Evolutionary conservation across 2,113 vertebrate species (phyloP), one percentile per base, ranked within the genome.

Genomic region (Falcunculus frontatus): DNA sequence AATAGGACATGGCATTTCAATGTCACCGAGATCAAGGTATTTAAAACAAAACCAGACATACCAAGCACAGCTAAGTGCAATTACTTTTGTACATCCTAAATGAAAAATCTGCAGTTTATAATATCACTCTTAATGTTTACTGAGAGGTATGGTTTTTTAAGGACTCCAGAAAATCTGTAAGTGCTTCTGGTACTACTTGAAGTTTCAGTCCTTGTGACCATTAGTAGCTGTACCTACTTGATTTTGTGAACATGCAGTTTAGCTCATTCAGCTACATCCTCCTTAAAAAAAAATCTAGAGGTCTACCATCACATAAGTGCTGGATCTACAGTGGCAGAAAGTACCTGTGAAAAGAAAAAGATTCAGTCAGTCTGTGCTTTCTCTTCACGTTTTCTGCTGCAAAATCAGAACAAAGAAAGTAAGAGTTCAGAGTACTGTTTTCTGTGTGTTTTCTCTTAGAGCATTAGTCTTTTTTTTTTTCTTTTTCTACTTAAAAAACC

Each of bases 1-100:
- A 98, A 98, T 5, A 96, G 89, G 27, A 98, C 97, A 0, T 98
- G 98, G 98, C 98, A 94, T 78, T 98, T 98, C 62, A 92, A 98
- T 19, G 83, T 97, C 26, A 69, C 96, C 0, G 97, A 98, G 95
- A 98, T 98, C n/a, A 93, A 98, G 98, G 98, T 98, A 98, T 83
- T 79, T 74, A 67, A 94, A 81, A 37, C 37, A 62, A 73, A 83
- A 92, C 0, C 18, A 25, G 33, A 47, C 1, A 2, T 62, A 42
- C 22, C 37, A 50, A 68, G 22, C 21, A 69, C 41, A 63, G 13
- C 37, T 90, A 52, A 85, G 13, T 70, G 21, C n/a, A 67, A 6
- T 76, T 87, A 52, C 9, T 76, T 87, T 47, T 84, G 63, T 37
- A 39, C 13, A 77, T 77, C 18, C 17, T 46, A 0, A 17, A 21